Conservation (phyloP, 2,888 invertebrate species). For the Hybos culiciformis region DNA sequence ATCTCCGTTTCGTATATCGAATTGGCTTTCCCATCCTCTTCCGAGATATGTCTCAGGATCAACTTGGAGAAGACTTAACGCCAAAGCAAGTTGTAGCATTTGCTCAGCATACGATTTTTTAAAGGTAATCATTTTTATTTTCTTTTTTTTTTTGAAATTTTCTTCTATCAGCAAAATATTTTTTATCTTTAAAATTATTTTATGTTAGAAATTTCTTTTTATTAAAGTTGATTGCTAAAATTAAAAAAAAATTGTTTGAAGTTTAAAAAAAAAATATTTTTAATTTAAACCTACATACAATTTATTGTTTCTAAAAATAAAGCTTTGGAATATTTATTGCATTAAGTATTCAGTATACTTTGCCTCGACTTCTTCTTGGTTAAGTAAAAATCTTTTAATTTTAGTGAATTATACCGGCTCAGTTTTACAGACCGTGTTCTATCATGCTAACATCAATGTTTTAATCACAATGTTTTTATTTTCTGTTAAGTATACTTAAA, state of each 20-base stretch:
- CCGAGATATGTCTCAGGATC: slow-evolving; percentile 57
- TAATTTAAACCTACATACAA: too few relatives aligned
- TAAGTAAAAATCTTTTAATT: too few relatives aligned
- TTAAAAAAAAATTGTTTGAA: neutral
- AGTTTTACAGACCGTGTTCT: too few relatives aligned
- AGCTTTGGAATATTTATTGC: too few relatives aligned
- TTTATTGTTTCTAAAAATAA: too few relatives aligned
- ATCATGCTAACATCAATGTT: too few relatives aligned
- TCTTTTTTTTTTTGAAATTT: slow-evolving; percentile 7
- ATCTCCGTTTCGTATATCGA: slow-evolving; percentile 29
- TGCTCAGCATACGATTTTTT: slow-evolving; percentile 75
- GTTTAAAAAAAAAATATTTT: neutral
- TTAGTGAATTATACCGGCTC: too few relatives aligned
- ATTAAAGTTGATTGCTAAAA: neutral
- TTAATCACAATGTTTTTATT: too few relatives aligned
- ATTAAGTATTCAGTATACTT: too few relatives aligned
- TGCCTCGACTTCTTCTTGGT: too few relatives aligned
- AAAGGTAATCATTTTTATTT: slow-evolving; percentile 52
- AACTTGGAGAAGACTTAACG: slow-evolving; percentile 64
- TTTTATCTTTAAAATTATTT: slow-evolving; percentile 6
- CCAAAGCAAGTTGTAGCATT: slow-evolving; percentile 63
- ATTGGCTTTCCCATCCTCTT: slow-evolving; percentile 37
- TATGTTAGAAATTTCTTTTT: slow-evolving; percentile 13
- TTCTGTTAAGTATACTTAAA: too few relatives aligned
- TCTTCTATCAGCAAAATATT: slow-evolving; percentile 5